Percentiles rank a stretch among this genome's conserved stretches.
phyloP scores from a whole-genome alignment of 2,113 vertebrate genomes.

The Pollimyrus isidori region DNA sequence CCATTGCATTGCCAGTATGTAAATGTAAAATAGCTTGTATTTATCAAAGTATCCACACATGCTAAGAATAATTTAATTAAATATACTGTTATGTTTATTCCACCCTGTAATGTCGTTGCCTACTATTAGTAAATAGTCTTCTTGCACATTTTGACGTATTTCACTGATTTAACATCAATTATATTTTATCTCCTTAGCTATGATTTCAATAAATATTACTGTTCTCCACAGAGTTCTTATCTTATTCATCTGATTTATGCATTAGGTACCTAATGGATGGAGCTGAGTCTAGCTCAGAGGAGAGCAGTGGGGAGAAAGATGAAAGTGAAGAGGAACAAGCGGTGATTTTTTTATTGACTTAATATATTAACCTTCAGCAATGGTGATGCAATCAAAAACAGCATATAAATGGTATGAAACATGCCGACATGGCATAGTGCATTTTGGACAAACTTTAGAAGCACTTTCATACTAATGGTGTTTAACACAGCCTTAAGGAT shows the following conservation, averaged over 20 bases:
- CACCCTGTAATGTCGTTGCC: not conserved
- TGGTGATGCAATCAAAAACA: not conserved
- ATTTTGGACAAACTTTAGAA: not conserved
- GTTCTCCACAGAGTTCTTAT: conserved; percentile 22
- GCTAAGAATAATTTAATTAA: not conserved
- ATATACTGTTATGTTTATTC: not conserved
- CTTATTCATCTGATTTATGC: not conserved
- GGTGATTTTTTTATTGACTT: conserved; percentile 20
- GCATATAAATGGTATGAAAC: not conserved
- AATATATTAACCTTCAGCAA: not conserved
- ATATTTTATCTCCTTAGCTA: not conserved
- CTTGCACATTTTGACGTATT: not conserved
- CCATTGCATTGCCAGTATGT: not conserved
- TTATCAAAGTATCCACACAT: not conserved
- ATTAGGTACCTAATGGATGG: conserved; percentile 74
- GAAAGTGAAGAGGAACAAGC: conserved; percentile 46
- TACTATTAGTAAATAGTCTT: not conserved
- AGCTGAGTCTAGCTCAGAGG: conserved; percentile 65
- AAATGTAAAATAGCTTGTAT: not conserved
- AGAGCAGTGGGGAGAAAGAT: conserved; percentile 52
- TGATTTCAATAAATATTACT: conserved; percentile 12
- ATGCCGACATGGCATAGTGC: not conserved
- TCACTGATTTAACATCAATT: not conserved
- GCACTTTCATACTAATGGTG: not conserved
- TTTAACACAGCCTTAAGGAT: not conserved